phyloP scores from a whole-genome alignment of 2,888 invertebrate genomes.

The Biston stratarius region DNA sequence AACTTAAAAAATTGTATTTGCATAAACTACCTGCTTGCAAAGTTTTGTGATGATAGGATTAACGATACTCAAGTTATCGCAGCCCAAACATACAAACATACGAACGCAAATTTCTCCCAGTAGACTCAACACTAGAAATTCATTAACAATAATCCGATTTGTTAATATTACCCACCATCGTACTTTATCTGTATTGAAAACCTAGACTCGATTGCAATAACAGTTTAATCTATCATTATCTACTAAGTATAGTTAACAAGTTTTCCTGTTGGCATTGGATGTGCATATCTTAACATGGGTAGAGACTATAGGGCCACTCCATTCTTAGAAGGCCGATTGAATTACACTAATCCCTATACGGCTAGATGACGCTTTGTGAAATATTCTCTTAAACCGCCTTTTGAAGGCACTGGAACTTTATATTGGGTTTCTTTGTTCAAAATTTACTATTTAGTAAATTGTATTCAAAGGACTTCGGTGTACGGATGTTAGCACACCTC shows the following conservation, averaged over 20 bases:
- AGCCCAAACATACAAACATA: no score
- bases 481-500: no score
- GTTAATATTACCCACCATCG: not conserved
- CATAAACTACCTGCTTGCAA: no score
- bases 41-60: no score
- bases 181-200: slow-evolving; percentile 5
- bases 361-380: not conserved
- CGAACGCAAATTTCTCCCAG: no score
- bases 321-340: slow-evolving; percentile 46
- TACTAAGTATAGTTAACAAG: slow-evolving; percentile 34
- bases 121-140: not conserved
- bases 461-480: no score
- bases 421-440: no score
- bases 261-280: slow-evolving; percentile 57
- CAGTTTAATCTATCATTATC: slow-evolving; percentile 40
- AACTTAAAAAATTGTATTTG: no score
- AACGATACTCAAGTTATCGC: no score
- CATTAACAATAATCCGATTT: not conserved
- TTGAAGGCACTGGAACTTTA: no score
- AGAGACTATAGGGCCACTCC: slow-evolving; percentile 26
- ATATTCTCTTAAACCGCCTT: no score
- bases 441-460: no score
- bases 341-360: not conserved
- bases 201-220: slow-evolving; percentile 25
- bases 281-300: slow-evolving; percentile 42